Evolutionary conservation across 2,797 vertebrate genomes (phyloP).

Genomic region (Pygocentrus nattereri): DNA sequence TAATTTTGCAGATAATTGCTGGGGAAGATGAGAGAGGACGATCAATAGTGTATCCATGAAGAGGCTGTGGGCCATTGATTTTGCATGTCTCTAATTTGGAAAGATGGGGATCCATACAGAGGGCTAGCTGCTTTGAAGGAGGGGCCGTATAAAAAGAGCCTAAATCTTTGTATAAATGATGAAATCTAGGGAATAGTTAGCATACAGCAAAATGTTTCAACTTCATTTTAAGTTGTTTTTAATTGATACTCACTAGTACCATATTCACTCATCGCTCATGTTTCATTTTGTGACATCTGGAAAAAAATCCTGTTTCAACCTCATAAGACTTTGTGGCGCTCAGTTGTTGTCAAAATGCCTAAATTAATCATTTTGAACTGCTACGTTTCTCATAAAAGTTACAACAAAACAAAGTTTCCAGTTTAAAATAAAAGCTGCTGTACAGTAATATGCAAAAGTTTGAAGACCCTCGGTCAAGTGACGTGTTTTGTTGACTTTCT

Average conservation of each 20-base stretch:
- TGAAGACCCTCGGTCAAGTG: no score
- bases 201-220: not conserved
- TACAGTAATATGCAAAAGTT: no score
- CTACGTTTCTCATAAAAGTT: no score
- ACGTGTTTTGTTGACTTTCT: no score
- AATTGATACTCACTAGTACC: not conserved
- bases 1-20: conserved; percentile 53
- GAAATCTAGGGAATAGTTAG: not conserved
- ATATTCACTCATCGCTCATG: not conserved
- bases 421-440: no score
- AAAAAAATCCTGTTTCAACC: not conserved
- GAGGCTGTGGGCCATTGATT: conserved; percentile 39
- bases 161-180: conserved; percentile 13
- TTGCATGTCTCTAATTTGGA: conserved; percentile 41
- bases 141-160: not conserved
- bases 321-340: not conserved
- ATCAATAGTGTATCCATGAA: conserved; percentile 53
- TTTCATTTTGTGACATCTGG: not conserved
- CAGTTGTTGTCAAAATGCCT: no score
- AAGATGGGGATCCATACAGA: conserved; percentile 1
- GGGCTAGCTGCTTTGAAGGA: conserved; percentile 7
- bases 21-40: conserved; percentile 41
- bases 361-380: no score
- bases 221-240: not conserved
- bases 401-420: no score